phyloP scores from a whole-genome alignment of 2,797 vertebrate species.

The Falco concolor region DNA sequence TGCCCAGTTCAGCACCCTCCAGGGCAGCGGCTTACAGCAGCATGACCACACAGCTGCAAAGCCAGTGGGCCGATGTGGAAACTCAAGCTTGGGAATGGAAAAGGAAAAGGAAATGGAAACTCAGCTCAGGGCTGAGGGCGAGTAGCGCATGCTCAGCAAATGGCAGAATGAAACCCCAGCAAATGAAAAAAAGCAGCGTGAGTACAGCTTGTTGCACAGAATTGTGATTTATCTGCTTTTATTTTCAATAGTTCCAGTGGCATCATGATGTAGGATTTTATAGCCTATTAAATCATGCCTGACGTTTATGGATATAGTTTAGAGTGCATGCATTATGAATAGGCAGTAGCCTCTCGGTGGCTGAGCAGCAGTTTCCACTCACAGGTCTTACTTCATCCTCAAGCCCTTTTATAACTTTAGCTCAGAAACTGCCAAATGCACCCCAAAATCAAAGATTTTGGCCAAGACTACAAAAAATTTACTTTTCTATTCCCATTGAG shows the following conservation, averaged over 20 bases:
- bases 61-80: neutral
- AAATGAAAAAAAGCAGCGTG: neutral
- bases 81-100: neutral
- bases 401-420: neutral
- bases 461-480: neutral
- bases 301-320: conserved; percentile 36
- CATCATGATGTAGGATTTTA: conserved; percentile 45
- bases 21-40: neutral
- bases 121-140: neutral
- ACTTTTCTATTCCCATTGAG: neutral
- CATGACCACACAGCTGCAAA: neutral
- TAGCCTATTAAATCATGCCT: conserved; percentile 43
- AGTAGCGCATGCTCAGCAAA: neutral
- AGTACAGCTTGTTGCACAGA: conserved; percentile 15
- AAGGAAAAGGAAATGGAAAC: neutral
- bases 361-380: neutral
- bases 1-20: neutral
- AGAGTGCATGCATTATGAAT: conserved; percentile 44
- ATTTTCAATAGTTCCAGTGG: conserved; percentile 38
- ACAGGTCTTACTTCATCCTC: neutral
- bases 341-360: neutral
- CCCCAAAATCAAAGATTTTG: neutral
- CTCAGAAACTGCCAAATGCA: neutral
- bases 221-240: conserved; percentile 57
- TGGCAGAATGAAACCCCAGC: neutral